These are phyloP conservation scores for Drosophila subsilvestris DNA, from an alignment of 2,888 invertebrate species.

Conservation along the genomic window DNA sequence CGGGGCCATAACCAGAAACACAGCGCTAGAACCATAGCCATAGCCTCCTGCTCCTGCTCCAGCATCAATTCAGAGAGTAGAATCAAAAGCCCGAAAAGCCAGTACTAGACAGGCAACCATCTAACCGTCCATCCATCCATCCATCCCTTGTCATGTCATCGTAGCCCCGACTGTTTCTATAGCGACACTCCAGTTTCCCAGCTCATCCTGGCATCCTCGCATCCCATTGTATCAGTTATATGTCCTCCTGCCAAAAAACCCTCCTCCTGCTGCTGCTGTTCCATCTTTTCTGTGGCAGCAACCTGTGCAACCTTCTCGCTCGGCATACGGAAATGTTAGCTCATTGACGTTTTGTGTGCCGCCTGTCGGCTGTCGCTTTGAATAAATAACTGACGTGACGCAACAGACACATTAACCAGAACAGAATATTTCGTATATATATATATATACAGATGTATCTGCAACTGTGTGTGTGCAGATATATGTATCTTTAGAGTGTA, in stretches of 20 bases:
- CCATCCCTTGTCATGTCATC: slow-evolving; percentile 80
- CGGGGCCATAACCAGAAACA: too few species aligned
- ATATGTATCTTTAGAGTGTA: slow-evolving; percentile 2
- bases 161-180: slow-evolving; percentile 54
- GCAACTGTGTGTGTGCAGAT: not conserved
- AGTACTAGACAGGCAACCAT: slow-evolving; percentile 37
- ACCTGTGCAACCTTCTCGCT: slow-evolving; percentile 48
- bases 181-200: slow-evolving; percentile 47
- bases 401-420: slow-evolving; percentile 71
- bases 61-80: slow-evolving; percentile 52
- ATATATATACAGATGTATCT: slow-evolving; percentile 3
- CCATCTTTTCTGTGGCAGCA: slow-evolving; percentile 30
- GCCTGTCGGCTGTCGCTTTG: slow-evolving; percentile 74
- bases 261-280: slow-evolving; percentile 42
- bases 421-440: slow-evolving; percentile 30
- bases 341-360: slow-evolving; percentile 81
- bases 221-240: slow-evolving; percentile 59
- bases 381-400: slow-evolving; percentile 78
- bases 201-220: not conserved
- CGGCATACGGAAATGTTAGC: slow-evolving; percentile 65
- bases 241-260: slow-evolving; percentile 45
- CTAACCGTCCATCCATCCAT: slow-evolving; percentile 36
- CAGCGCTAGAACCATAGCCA: slow-evolving; percentile 5
- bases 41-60: too few species aligned
- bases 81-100: slow-evolving; percentile 34